A percentile compares a stretch with the other conserved stretches of the same genome.
Conservation (phyloP, 2,113 vertebrate species). For the Petrocephalus microphthalmus region DNA sequence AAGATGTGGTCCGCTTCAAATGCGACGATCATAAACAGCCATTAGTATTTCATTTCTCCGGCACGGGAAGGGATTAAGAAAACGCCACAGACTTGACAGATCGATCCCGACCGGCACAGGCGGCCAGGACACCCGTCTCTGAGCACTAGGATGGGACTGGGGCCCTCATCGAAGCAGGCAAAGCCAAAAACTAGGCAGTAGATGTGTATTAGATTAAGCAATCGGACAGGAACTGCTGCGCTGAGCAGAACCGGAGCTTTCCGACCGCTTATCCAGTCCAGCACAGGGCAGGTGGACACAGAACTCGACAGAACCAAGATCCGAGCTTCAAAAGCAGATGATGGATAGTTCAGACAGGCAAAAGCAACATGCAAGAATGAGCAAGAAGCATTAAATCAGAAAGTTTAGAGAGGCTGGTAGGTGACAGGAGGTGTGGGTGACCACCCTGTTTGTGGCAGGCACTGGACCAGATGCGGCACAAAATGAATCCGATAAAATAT, state of each 20-base stretch:
- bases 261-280: neutral
- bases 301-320: neutral
- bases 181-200: neutral
- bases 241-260: neutral
- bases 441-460: neutral
- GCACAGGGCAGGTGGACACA: too few relatives aligned
- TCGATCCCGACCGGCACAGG: neutral
- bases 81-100: neutral
- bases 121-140: neutral
- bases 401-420: neutral
- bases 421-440: neutral
- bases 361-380: neutral
- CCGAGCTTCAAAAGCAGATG: neutral
- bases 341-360: neutral
- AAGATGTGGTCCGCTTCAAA: neutral
- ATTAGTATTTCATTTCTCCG: neutral
- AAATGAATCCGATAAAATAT: neutral
- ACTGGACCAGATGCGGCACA: neutral
- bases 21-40: neutral
- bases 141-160: neutral
- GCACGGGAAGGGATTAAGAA: neutral
- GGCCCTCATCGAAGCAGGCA: neutral
- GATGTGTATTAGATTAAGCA: neutral
- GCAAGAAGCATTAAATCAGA: neutral
- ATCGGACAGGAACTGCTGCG: neutral